phyloP scores from a whole-genome alignment of 2,888 invertebrate species.

The Seladonia tumulorum region DNA sequence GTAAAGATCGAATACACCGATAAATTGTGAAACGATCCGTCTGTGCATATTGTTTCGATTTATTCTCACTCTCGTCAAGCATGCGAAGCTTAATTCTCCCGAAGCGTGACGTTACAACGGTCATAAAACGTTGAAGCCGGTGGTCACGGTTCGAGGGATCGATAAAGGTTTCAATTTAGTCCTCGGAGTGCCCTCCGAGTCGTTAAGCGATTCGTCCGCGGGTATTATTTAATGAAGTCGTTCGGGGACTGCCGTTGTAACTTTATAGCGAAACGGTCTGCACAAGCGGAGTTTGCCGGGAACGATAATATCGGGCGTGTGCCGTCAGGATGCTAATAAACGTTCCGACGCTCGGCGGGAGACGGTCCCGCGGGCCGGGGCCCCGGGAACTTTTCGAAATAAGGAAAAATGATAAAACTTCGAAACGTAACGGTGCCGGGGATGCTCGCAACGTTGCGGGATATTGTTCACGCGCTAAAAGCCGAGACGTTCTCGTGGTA shows the following conservation, averaged over 20 bases:
- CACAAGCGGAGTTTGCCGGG: constrained; percentile 1
- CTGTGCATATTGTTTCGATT: neutral
- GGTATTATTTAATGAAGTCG: constrained; percentile 19
- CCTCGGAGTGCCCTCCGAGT: neutral
- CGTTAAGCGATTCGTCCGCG: neutral
- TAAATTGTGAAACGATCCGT: too few species aligned
- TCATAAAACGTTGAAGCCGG: neutral
- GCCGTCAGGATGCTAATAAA: constrained; percentile 39
- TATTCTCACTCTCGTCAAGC: neutral
- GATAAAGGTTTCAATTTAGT: constrained; percentile 5
- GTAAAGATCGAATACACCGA: too few species aligned
- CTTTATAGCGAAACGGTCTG: constrained; percentile 11
- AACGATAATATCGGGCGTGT: constrained; percentile 19
- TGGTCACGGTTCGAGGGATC: neutral
- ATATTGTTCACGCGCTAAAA: constrained; percentile 53
- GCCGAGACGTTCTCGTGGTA: constrained; percentile 39
- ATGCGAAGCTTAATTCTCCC: neutral
- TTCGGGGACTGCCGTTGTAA: neutral
- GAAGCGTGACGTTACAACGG: neutral
- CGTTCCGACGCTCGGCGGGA: neutral
- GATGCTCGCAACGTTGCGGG: constrained; percentile 13
- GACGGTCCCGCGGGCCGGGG: constrained; percentile 2
- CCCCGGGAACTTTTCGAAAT: constrained; percentile 42
- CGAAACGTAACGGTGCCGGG: constrained; percentile 23
- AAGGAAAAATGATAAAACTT: constrained; percentile 56